phyloP scores from a whole-genome alignment of 2,113 vertebrate species.

The Chelonoidis abingdonii region DNA sequence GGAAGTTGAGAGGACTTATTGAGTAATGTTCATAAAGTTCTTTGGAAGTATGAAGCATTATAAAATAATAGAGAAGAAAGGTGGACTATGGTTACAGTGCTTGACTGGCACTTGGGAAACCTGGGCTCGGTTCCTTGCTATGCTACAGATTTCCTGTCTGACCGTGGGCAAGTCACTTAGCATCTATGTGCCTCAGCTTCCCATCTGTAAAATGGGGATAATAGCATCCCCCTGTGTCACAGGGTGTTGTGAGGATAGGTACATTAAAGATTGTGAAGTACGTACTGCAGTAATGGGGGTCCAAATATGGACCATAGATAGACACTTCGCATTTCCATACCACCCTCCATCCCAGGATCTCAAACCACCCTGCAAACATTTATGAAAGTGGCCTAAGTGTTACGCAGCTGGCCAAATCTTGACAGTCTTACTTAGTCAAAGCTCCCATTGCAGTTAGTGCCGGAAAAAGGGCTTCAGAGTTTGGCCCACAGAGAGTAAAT shows the following conservation, averaged over 20 bases:
- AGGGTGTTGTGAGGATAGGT: background rate
- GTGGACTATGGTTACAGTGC: background rate
- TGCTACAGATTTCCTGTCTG: background rate
- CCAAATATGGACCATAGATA: background rate
- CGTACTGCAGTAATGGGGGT: background rate
- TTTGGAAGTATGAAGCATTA: background rate
- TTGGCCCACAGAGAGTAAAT: background rate
- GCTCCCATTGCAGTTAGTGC: background rate
- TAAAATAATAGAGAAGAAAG: background rate
- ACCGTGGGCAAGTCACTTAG: background rate
- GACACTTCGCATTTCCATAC: background rate
- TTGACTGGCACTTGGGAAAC: background rate
- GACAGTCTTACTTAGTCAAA: slow-evolving; percentile 7
- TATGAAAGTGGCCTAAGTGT: background rate
- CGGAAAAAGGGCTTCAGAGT: background rate
- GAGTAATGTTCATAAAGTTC: background rate
- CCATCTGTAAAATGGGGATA: background rate
- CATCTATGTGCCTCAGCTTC: background rate
- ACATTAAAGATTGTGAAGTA: background rate
- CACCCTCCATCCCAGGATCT: background rate
- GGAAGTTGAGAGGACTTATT: background rate
- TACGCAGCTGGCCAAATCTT: background rate
- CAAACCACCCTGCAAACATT: background rate
- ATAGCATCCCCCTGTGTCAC: background rate
- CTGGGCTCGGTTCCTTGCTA: background rate